Conservation (phyloP, 2,888 invertebrate species). For the Epirrita christyi region DNA sequence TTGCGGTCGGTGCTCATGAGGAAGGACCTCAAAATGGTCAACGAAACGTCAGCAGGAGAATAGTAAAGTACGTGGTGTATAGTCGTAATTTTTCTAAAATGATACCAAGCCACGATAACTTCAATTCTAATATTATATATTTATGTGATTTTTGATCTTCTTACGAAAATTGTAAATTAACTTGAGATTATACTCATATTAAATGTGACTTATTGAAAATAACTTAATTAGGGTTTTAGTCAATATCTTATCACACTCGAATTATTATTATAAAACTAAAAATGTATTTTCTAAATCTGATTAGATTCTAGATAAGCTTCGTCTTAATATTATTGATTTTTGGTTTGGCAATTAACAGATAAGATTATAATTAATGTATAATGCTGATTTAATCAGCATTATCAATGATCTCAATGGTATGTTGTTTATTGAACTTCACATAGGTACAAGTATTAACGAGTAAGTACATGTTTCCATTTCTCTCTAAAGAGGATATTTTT, state of each 20-base stretch:
- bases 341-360: slow-evolving; percentile 1
- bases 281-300: not conserved
- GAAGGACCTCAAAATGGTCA: too few relatives aligned
- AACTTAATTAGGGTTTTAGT: not conserved
- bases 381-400: slow-evolving; percentile 55
- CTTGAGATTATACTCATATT: not conserved
- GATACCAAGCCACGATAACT: too few relatives aligned
- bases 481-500: too few relatives aligned
- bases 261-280: not conserved
- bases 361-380: slow-evolving; percentile 22
- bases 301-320: not conserved
- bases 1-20: too few relatives aligned
- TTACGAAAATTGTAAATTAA: too few relatives aligned
- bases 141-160: too few relatives aligned
- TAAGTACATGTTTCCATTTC: not conserved
- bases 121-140: too few relatives aligned
- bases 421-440: not conserved
- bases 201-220: slow-evolving; percentile 6
- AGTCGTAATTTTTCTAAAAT: too few relatives aligned
- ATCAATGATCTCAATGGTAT: slow-evolving; percentile 58
- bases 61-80: too few relatives aligned
- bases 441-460: not conserved
- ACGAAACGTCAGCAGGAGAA: too few relatives aligned
- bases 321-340: not conserved
- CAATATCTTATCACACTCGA: not conserved